Percentiles rank a stretch among this genome's conserved stretches.
phyloP scores from a whole-genome alignment of 2,113 vertebrate species.

The Ibidorhyncha struthersii region DNA sequence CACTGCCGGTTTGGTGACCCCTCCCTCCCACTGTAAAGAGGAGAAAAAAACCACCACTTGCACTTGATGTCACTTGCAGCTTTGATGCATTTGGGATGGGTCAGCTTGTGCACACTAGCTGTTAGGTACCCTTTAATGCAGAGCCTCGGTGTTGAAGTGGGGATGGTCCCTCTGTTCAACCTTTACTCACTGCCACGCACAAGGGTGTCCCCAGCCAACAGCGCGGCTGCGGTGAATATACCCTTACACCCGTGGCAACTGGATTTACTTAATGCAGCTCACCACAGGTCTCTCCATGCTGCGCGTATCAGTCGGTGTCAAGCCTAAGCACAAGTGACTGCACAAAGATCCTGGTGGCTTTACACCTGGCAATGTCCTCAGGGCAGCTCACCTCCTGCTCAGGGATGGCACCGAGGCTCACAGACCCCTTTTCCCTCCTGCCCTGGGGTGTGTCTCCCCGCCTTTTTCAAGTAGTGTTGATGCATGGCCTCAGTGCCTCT shows the following conservation, averaged over 20 bases:
- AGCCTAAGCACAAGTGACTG: neutral
- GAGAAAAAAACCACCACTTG: neutral
- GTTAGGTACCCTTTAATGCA: neutral
- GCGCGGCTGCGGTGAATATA: neutral
- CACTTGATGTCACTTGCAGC: neutral
- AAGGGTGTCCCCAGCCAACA: neutral
- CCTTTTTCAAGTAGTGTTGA: neutral
- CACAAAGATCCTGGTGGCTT: neutral
- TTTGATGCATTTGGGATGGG: neutral
- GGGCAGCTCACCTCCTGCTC: neutral
- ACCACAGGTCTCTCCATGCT: neutral
- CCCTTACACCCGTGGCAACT: neutral
- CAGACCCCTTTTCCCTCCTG: neutral
- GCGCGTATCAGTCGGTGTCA: rapidly evolving
- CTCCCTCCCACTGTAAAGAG: neutral
- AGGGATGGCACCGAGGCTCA: neutral
- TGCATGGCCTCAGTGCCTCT: neutral
- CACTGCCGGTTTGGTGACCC: neutral
- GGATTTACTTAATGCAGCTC: neutral
- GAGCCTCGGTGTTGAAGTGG: no score
- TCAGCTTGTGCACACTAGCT: neutral
- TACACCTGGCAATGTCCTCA: neutral
- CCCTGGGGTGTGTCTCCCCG: neutral
- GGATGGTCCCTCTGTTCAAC: neutral
- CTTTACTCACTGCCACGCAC: neutral